Percentiles rank a stretch among this genome's conserved stretches.
These are phyloP conservation scores for Syncerus caffer DNA, from an alignment of 2,797 vertebrate species.

Conservation along the genomic window DNA sequence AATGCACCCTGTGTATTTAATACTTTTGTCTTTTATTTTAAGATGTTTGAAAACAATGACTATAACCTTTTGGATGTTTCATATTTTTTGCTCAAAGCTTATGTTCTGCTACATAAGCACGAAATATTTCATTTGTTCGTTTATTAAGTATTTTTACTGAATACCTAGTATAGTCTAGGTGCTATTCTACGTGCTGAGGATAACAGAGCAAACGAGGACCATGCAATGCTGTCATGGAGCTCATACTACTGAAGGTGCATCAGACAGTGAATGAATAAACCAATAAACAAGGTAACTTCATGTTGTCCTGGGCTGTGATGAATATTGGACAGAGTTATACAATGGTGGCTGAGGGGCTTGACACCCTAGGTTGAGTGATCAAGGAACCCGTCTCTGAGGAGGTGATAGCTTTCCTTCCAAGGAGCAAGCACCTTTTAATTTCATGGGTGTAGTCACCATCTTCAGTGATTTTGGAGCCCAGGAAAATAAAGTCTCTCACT, in stretches of 20 bases:
- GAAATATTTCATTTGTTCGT: not conserved
- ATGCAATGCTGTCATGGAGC: not conserved
- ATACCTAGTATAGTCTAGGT: not conserved
- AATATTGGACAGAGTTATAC: not conserved
- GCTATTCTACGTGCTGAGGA: not conserved
- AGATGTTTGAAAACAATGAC: slow-evolving; percentile 10
- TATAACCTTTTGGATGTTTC: not conserved
- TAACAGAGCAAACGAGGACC: not conserved
- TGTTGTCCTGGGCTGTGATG: not conserved
- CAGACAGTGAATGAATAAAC: not conserved
- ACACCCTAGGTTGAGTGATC: not conserved
- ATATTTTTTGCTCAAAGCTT: not conserved
- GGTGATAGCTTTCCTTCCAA: not conserved
- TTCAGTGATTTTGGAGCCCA: not conserved
- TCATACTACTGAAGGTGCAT: not conserved
- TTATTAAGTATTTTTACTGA: slow-evolving; percentile 2
- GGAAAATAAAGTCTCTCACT: not conserved
- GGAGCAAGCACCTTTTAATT: not conserved
- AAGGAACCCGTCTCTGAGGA: not conserved
- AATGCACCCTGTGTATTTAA: not conserved
- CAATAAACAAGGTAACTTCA: not conserved
- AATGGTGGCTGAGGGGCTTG: not conserved
- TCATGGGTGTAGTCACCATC: not conserved
- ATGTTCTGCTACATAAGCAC: not conserved
- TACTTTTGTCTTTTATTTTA: not conserved